These are phyloP conservation scores for Sebastes elongatus DNA, from an alignment of 2,797 vertebrate genomes.

Conservation along the genomic window DNA sequence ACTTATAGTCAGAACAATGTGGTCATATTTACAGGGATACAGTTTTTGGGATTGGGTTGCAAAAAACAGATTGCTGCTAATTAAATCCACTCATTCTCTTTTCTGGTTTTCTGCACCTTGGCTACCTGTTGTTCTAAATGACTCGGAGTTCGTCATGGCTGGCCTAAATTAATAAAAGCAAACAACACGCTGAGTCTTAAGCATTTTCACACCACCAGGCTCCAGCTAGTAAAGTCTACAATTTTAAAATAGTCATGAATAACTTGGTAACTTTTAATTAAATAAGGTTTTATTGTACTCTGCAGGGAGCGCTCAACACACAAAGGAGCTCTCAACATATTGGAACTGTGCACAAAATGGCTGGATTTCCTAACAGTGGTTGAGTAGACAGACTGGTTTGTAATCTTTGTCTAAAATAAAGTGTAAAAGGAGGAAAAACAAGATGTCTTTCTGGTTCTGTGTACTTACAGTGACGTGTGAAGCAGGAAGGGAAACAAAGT, in stretches of 20 bases:
- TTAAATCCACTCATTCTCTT: neutral
- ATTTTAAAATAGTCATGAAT: slow-evolving; percentile 18
- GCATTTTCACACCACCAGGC: neutral
- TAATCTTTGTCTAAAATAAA: slow-evolving; percentile 10
- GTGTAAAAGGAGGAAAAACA: neutral
- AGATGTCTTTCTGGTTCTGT: neutral
- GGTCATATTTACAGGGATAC: neutral
- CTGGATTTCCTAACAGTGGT: neutral
- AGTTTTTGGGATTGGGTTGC: neutral
- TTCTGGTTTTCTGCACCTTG: neutral
- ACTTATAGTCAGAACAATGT: too few species aligned
- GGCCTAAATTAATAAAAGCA: slow-evolving; percentile 6
- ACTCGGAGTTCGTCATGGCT: neutral
- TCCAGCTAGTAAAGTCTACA: neutral
- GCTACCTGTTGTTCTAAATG: slow-evolving; percentile 1
- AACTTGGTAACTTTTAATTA: slow-evolving; percentile 40
- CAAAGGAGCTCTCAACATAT: neutral
- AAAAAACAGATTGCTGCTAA: neutral
- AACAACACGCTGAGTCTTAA: neutral
- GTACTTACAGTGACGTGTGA: neutral
- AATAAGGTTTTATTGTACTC: slow-evolving; percentile 27
- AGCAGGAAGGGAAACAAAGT: slow-evolving; percentile 3
- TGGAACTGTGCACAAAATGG: neutral
- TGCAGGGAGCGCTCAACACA: neutral
- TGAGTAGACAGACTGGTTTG: neutral